Evolutionary conservation across 2,113 vertebrate species (phyloP).

Genomic region (Balaenoptera acutorostrata): DNA sequence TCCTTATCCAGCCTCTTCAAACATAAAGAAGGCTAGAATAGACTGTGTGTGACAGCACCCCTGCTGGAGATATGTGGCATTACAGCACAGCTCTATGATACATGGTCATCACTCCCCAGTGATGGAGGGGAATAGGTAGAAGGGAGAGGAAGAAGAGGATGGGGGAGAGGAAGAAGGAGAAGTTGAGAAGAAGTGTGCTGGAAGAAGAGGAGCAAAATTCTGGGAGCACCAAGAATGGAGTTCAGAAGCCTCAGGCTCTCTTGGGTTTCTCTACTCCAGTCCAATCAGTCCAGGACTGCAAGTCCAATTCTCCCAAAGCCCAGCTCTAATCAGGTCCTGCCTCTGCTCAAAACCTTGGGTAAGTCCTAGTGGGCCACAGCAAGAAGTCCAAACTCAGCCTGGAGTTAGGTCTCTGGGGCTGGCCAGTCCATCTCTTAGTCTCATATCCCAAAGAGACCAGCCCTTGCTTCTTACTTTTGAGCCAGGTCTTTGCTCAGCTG

Average conservation of each 20-base stretch:
- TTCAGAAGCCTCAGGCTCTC: background rate
- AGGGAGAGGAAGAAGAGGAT: background rate
- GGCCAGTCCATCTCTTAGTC: background rate
- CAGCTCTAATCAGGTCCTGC: background rate
- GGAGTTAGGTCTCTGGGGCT: background rate
- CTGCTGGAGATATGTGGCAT: slow-evolving; percentile 3
- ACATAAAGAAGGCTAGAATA: background rate
- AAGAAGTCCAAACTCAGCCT: background rate
- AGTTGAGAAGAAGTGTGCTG: background rate
- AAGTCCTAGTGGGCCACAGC: background rate
- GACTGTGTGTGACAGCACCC: background rate
- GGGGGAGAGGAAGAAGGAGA: background rate
- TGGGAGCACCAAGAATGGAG: background rate
- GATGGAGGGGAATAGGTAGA: background rate
- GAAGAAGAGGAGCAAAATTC: background rate
- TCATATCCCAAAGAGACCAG: background rate
- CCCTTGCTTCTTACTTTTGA: background rate
- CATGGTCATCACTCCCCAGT: background rate
- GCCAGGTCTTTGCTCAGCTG: background rate
- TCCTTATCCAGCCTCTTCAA: background rate
- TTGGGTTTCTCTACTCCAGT: background rate
- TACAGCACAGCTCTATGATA: background rate
- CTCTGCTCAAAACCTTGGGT: background rate
- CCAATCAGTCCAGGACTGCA: background rate
- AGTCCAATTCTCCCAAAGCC: background rate